phyloP scores from a whole-genome alignment of 2,888 invertebrate species.

The Alloplasta piceator region DNA sequence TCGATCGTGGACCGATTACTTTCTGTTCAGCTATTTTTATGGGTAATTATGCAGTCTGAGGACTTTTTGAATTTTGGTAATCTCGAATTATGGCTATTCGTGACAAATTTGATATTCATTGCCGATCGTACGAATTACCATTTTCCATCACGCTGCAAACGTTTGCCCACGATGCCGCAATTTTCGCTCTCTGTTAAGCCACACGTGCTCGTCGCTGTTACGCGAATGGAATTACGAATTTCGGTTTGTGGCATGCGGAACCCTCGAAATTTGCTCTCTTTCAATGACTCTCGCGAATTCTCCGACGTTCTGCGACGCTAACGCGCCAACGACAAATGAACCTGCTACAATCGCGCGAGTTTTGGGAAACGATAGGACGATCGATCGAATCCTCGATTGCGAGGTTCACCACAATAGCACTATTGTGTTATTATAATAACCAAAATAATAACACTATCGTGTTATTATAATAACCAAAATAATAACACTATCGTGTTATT shows the following conservation, averaged over 20 bases:
- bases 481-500: no score
- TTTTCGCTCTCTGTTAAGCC: constrained; percentile 44
- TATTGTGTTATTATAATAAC: no score
- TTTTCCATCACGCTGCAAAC: constrained; percentile 25
- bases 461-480: no score
- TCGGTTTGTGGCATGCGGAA: constrained; percentile 55
- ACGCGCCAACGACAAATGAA: constrained; percentile 65
- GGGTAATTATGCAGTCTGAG: no score
- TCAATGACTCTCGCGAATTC: constrained; percentile 28
- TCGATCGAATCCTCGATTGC: constrained; percentile 75
- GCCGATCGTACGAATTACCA: constrained; percentile 1
- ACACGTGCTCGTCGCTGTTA: constrained; percentile 30
- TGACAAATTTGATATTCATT: background rate
- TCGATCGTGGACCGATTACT: no score
- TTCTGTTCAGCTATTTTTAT: no score
- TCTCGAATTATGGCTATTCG: no score
- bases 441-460: no score
- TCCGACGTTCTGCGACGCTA: constrained; percentile 53
- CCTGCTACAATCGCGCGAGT: constrained; percentile 58
- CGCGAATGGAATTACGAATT: constrained; percentile 60
- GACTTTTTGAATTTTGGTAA: no score
- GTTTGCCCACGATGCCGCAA: constrained; percentile 47
- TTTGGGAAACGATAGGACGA: constrained; percentile 74
- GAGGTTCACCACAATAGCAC: constrained; percentile 22
- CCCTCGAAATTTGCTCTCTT: constrained; percentile 58